phyloP scores from a whole-genome alignment of 2,888 invertebrate species.

The Drosophila fungiperda region DNA sequence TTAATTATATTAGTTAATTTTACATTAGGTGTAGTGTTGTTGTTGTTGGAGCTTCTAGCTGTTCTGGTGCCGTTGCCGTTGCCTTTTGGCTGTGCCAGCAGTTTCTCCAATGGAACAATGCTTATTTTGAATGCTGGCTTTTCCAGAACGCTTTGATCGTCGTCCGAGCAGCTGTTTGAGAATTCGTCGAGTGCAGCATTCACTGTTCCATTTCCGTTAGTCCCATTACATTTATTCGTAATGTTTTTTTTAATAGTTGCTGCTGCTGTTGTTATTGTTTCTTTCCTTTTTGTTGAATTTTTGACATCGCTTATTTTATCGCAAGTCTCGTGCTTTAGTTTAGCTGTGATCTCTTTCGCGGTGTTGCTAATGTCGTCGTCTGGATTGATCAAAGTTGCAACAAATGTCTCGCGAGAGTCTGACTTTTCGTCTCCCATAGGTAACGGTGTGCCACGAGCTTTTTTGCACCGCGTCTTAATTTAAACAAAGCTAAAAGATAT shows the following conservation, averaged over 20 bases:
- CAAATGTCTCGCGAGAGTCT: conserved; percentile 67
- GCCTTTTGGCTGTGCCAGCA: conserved; percentile 69
- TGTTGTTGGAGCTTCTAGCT: conserved; percentile 16
- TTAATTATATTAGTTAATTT: neutral
- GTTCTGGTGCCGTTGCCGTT: conserved; percentile 2
- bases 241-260: conserved; percentile 25
- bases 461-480: conserved; percentile 37
- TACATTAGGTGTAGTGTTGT: neutral
- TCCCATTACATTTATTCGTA: conserved; percentile 27
- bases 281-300: conserved; percentile 26
- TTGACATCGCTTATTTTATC: conserved; percentile 43
- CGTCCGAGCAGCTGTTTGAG: conserved; percentile 30
- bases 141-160: conserved; percentile 12
- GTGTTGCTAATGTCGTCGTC: conserved; percentile 22
- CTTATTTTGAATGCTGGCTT: conserved; percentile 72
- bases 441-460: conserved; percentile 62
- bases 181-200: conserved; percentile 20
- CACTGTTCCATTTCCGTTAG: conserved; percentile 24
- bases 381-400: conserved; percentile 62
- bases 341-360: conserved; percentile 19
- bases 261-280: neutral
- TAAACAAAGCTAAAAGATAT: conserved; percentile 49
- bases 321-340: conserved; percentile 14
- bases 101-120: conserved; percentile 80
- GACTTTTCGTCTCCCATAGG: conserved; percentile 75